Conservation (phyloP, 2,888 invertebrate genomes). For the Rhagium mordax region DNA sequence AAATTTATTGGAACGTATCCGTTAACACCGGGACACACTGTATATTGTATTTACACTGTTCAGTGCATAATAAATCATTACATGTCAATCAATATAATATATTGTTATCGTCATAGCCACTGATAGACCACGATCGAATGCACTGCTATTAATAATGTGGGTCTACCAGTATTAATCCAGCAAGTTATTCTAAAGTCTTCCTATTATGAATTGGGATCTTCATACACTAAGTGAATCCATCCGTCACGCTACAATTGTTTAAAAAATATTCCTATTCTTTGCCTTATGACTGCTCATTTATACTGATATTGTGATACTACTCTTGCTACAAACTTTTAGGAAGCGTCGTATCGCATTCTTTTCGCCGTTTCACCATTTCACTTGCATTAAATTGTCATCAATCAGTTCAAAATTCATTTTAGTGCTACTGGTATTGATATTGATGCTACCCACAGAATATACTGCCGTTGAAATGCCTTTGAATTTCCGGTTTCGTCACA, state of each 20-base stretch:
- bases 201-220: conserved; percentile 61
- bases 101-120: neutral
- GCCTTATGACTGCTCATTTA: conserved; percentile 45
- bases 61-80: neutral
- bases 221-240: conserved; percentile 62
- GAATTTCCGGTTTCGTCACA: conserved; percentile 30
- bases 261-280: conserved; percentile 49
- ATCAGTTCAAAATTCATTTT: conserved; percentile 38
- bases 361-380: conserved; percentile 19
- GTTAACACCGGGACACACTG: too few relatives aligned
- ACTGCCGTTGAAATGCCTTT: conserved; percentile 30
- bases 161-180: conserved; percentile 59
- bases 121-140: neutral
- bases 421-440: conserved; percentile 23
- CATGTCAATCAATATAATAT: neutral
- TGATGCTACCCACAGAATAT: conserved; percentile 26
- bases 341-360: conserved; percentile 25
- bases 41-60: too few relatives aligned
- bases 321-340: conserved; percentile 14
- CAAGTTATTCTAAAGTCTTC: conserved; percentile 61
- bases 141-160: conserved; percentile 30
- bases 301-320: conserved; percentile 18
- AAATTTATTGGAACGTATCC: too few relatives aligned
- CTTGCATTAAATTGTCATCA: conserved; percentile 40
- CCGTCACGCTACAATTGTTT: conserved; percentile 58